phyloP scores from a whole-genome alignment of 2,113 vertebrate species.

The Odocoileus virginianus region DNA sequence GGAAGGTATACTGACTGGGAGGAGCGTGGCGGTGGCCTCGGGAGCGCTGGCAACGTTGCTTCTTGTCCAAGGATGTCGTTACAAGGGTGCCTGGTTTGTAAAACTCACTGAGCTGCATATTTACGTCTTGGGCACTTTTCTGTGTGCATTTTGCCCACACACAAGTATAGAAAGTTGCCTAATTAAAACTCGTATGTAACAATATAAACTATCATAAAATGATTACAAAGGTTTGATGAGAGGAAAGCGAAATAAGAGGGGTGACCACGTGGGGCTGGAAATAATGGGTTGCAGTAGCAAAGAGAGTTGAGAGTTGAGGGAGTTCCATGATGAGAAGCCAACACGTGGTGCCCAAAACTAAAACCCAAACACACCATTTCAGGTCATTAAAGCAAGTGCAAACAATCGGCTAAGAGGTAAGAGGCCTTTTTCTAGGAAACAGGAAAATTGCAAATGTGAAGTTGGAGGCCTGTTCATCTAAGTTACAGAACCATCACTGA shows the following conservation, averaged over 20 bases:
- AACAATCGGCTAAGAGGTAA: neutral
- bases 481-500: neutral
- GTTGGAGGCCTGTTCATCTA: neutral
- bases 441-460: neutral
- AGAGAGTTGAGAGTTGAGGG: rapidly evolving
- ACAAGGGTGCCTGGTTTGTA: neutral
- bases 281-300: rapidly evolving
- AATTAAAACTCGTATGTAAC: neutral
- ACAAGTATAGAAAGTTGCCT: neutral
- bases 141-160: neutral
- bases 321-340: neutral
- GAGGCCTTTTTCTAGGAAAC: neutral
- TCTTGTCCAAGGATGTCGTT: too few relatives aligned
- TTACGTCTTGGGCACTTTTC: neutral
- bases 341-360: too few relatives aligned
- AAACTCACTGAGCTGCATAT: neutral
- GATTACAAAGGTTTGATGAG: neutral
- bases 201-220: neutral
- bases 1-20: neutral
- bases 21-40: rapidly evolving
- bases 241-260: neutral
- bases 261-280: neutral
- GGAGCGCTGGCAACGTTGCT: neutral
- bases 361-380: neutral
- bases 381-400: neutral